Conservation (phyloP, 2,888 invertebrate species). For the Ornithoptera priamus region DNA sequence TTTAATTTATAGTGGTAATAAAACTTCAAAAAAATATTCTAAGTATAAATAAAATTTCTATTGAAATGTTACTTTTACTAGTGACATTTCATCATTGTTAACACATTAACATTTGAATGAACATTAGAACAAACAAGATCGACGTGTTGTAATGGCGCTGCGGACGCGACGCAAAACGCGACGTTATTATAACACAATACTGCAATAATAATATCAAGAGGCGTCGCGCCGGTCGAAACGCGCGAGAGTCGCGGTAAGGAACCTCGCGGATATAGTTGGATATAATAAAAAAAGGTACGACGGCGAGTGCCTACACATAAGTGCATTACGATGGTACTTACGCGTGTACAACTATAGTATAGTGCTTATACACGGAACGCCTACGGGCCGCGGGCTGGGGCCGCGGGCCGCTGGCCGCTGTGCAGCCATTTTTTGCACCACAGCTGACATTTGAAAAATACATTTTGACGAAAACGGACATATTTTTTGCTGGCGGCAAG, state of each 20-base stretch:
- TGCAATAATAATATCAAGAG: slow-evolving; percentile 59
- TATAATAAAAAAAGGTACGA: slow-evolving; percentile 76
- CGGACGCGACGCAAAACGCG: background rate
- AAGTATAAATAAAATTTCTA: no score
- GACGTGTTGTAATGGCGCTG: background rate
- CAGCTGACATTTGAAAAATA: slow-evolving; percentile 75
- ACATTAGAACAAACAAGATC: no score
- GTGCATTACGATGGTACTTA: slow-evolving; percentile 73
- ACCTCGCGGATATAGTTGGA: slow-evolving; percentile 70
- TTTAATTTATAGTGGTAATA: no score
- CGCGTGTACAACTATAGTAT: slow-evolving; percentile 64
- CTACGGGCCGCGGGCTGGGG: slow-evolving; percentile 63
- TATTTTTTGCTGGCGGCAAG: slow-evolving; percentile 51
- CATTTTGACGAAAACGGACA: slow-evolving; percentile 77
- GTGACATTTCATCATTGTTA: no score
- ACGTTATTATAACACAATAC: background rate
- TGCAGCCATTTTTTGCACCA: slow-evolving; percentile 70
- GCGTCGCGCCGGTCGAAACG: slow-evolving; percentile 39
- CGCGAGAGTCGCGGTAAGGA: slow-evolving; percentile 65
- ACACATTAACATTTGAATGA: no score
- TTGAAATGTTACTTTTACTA: no score
- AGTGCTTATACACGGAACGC: slow-evolving; percentile 68
- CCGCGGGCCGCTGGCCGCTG: slow-evolving; percentile 61
- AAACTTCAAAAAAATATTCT: no score
- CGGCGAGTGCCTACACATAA: slow-evolving; percentile 75